Evolutionary conservation across 2,888 invertebrate species (phyloP).

Genomic region (Branchipolynoe longqiensis): DNA sequence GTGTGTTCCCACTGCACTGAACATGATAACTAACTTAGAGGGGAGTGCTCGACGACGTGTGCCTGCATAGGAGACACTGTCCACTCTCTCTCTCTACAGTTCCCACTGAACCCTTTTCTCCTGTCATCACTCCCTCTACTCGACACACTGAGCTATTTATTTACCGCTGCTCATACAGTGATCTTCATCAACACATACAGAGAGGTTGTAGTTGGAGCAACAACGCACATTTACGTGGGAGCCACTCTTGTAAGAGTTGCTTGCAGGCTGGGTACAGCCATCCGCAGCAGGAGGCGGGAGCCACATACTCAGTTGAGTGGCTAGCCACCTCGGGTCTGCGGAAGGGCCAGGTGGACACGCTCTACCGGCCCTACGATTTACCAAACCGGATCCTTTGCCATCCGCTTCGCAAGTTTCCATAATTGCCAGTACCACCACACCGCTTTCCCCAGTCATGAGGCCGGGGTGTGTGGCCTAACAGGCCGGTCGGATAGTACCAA

Average conservation of each 20-base stretch:
- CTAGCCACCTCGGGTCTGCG: background rate
- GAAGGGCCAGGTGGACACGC: slow-evolving; percentile 9
- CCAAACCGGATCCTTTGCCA: slow-evolving; percentile 41
- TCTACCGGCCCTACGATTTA: slow-evolving; percentile 2
- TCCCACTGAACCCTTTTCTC: background rate
- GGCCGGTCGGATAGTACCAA: background rate
- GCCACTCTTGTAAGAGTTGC: slow-evolving; percentile 1
- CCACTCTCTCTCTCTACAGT: too few species aligned
- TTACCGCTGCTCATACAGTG: slow-evolving; percentile 17
- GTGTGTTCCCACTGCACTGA: too few species aligned
- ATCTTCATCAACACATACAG: slow-evolving; percentile 17
- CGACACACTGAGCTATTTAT: slow-evolving; percentile 35
- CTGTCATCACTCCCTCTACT: background rate
- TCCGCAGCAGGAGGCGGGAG: background rate
- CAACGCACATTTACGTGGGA: background rate
- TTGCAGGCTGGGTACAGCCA: slow-evolving; percentile 24
- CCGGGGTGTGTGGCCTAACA: background rate
- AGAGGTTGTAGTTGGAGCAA: background rate
- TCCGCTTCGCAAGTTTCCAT: background rate
- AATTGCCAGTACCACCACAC: background rate
- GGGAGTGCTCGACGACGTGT: too few species aligned
- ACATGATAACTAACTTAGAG: too few species aligned
- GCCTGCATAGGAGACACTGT: too few species aligned
- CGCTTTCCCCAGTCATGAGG: too few species aligned
- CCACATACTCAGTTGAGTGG: background rate